These are phyloP conservation scores for Hemitrygon akajei DNA, from an alignment of 2,797 vertebrate species.

Conservation along the genomic window DNA sequence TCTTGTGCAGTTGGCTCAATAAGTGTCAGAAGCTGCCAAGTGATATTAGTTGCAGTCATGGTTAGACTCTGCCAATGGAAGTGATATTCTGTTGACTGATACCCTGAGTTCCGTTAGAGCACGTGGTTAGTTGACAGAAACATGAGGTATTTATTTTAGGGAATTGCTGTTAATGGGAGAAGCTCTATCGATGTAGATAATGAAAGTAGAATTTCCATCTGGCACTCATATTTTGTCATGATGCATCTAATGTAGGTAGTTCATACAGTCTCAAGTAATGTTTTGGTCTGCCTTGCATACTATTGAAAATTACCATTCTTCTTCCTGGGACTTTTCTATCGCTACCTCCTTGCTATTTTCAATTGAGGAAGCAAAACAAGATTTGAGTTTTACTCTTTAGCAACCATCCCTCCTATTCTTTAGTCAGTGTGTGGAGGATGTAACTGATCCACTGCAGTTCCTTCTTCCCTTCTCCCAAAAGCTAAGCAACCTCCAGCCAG, in stretches of 20 bases:
- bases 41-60: neutral
- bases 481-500: neutral
- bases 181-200: neutral
- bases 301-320: neutral
- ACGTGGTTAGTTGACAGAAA: neutral
- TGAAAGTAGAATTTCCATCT: neutral
- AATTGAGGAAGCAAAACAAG: neutral
- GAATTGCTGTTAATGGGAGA: neutral
- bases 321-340: neutral
- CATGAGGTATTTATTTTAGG: neutral
- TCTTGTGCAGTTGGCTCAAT: neutral
- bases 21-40: neutral
- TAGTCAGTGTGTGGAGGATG: neutral
- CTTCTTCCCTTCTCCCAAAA: neutral
- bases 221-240: neutral
- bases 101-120: neutral
- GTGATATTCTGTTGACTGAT: neutral
- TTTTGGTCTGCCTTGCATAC: neutral
- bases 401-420: neutral
- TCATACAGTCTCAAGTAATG: neutral
- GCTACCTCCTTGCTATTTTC: neutral
- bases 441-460: neutral
- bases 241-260: neutral
- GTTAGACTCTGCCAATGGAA: neutral
- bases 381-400: neutral